Evolutionary conservation across 2,888 invertebrate species (phyloP), one percentile per base, ranked within the genome.

Genomic region (Epiblema foenella): DNA sequence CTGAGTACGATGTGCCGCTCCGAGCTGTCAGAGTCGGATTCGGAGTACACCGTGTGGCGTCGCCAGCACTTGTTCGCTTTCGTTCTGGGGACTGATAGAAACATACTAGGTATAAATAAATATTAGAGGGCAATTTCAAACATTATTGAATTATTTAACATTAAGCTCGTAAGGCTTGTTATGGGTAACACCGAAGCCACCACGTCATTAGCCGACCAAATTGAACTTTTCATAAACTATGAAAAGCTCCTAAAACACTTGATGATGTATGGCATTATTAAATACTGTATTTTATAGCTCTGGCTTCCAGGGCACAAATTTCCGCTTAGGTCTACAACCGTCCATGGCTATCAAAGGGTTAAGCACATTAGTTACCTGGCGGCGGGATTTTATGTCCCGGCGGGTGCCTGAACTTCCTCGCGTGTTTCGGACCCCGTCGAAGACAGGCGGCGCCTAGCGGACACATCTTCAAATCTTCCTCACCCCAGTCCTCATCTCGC

Each of bases 401-500:
- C 60, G 92, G 93, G 80, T 95, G 95, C 17, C 89, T 85, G 83
- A 93, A 95, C 62, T 91, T 83, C 72, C 82, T 81, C 82, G 94
- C 93, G 83, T 96, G 96, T 0, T 94, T 89, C 37, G 91, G 86
- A 86, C 95, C 95, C 62, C 84, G 89, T 42, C 95, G 91, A 75
- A 93, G 93, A 83, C 96, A 96, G 5, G 79, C 76, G 11, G 85
- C 84, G 1, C 96, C 96, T 79, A 89, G 95, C 24, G 93, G 93
- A 77, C 96, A 96, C 70, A 83, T 86, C 9, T 94, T 94, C 62
- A 93, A 91, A 46, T 79, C 79, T 4, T 91, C 90, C 0, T 70
- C 12, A 62, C 90, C 91, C 87, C 95, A 96, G 85, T 96, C 96
- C 0, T 86, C 49, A 85, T 96, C 96, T 0, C 91, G 87, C 0